These are phyloP conservation scores for Fulmarus glacialis DNA, from an alignment of 2,113 vertebrate genomes.

Conservation along the genomic window DNA sequence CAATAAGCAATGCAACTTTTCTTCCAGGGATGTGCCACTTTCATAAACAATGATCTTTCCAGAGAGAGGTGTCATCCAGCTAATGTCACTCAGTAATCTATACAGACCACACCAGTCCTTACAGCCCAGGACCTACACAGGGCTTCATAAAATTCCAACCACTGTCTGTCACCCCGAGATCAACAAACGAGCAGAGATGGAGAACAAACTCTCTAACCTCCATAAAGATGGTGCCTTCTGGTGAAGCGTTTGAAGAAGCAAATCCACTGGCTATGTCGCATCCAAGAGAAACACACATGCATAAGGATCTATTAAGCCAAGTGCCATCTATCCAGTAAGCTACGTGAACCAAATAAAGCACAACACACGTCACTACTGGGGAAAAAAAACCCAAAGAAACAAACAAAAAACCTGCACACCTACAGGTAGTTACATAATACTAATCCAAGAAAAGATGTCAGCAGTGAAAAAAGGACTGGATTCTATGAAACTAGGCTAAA, in stretches of 20 bases:
- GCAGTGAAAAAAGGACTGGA: neutral
- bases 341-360: neutral
- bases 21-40: neutral
- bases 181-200: neutral
- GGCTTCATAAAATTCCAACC: neutral
- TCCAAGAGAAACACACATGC: neutral
- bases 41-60: neutral
- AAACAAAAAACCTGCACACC: neutral
- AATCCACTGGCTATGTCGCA: fast-evolving
- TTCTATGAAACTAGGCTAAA: neutral
- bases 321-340: neutral
- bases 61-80: neutral
- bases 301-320: neutral
- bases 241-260: neutral
- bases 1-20: neutral
- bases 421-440: neutral
- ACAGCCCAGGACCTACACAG: neutral
- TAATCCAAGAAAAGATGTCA: neutral
- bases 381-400: neutral
- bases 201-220: neutral
- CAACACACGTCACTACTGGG: neutral
- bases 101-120: neutral
- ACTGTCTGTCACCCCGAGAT: fast-evolving
- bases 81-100: neutral
- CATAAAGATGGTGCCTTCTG: neutral